Conservation (phyloP, 1,140 invertebrate genomes). For the Micrasema longulum region DNA sequence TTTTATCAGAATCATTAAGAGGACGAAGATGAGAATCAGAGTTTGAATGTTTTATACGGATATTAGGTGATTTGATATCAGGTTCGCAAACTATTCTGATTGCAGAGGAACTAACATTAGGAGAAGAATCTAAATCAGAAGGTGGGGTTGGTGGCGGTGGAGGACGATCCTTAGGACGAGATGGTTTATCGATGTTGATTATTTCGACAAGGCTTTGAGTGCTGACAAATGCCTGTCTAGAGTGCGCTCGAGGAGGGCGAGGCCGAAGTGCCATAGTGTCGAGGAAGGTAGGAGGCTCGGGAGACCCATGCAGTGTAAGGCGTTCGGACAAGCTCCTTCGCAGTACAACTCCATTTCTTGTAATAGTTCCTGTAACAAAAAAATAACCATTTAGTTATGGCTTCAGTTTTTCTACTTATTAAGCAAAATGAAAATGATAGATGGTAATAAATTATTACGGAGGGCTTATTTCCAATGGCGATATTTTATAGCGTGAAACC, state of each 20-base stretch:
- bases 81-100: conserved; percentile 29
- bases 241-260: conserved; percentile 71
- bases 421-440: too few relatives aligned
- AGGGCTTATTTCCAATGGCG: too few relatives aligned
- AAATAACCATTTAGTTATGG: background rate
- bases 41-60: conserved; percentile 16
- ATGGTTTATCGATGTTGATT: conserved; percentile 55
- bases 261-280: conserved; percentile 83
- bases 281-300: conserved; percentile 66
- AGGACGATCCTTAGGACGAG: conserved; percentile 58
- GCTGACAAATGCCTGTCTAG: conserved; percentile 70
- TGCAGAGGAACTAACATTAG: conserved; percentile 8
- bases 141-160: conserved; percentile 60
- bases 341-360: conserved; percentile 18
- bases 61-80: background rate
- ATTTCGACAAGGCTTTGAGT: conserved; percentile 60
- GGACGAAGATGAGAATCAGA: conserved; percentile 18
- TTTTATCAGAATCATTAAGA: background rate
- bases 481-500: too few relatives aligned
- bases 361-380: conserved; percentile 41
- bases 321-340: conserved; percentile 50
- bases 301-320: conserved; percentile 60
- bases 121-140: conserved; percentile 18
- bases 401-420: too few relatives aligned
- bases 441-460: too few relatives aligned